These are phyloP conservation scores for Nasonovia ribisnigri DNA, from an alignment of 2,888 invertebrate species.

Conservation along the genomic window DNA sequence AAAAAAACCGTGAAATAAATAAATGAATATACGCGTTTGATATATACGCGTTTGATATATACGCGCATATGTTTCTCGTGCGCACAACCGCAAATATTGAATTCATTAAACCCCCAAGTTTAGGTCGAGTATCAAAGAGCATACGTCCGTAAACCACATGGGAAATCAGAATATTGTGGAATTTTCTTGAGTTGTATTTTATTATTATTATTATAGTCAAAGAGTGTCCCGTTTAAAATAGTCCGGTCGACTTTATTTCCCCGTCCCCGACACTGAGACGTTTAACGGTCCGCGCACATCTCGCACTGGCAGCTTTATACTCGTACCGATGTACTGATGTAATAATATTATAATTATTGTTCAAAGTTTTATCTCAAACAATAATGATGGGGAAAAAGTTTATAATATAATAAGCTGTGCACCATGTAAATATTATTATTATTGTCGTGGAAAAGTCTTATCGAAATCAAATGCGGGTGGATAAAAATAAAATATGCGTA, in stretches of 20 bases:
- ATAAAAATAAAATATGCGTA: background rate
- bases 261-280: background rate
- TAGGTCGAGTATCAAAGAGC: background rate
- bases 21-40: background rate
- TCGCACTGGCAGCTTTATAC: background rate
- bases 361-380: background rate
- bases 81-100: background rate
- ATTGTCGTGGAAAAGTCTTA: background rate
- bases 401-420: background rate
- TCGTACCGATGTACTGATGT: background rate
- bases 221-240: background rate
- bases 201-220: background rate
- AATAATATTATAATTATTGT: background rate
- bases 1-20: background rate
- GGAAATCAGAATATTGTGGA: background rate
- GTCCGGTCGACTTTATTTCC: background rate
- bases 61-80: background rate
- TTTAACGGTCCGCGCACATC: background rate
- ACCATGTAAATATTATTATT: background rate
- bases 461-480: background rate
- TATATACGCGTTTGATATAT: background rate
- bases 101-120: background rate
- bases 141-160: background rate
- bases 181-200: background rate
- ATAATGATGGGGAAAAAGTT: background rate